Percentiles rank a stretch among this genome's conserved stretches.
phyloP scores from a whole-genome alignment of 1,140 invertebrate genomes.

The Diachasmimorpha longicaudata region DNA sequence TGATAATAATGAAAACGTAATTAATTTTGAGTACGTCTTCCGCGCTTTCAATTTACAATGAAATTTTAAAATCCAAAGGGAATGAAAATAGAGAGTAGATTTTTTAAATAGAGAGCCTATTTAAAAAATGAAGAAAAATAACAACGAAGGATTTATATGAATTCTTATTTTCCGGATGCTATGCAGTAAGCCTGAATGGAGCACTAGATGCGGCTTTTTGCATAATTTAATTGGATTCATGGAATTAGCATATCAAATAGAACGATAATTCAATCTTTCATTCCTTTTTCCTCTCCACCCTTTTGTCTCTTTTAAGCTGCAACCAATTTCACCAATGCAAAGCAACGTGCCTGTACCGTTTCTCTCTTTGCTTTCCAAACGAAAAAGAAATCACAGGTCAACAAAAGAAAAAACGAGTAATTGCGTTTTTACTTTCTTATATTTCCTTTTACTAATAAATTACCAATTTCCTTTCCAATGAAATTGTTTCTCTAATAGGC shows the following conservation, averaged over 20 bases:
- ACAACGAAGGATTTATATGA: not conserved
- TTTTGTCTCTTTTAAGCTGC: not conserved
- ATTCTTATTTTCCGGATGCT: not conserved
- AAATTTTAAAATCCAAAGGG: not conserved
- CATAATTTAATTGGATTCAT: slow-evolving; percentile 30
- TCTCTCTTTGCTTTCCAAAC: not conserved
- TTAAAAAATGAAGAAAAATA: not conserved
- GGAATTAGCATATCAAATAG: slow-evolving; percentile 26
- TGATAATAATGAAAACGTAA: not conserved
- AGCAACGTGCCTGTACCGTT: not conserved
- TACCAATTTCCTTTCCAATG: not conserved
- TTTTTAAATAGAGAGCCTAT: not conserved
- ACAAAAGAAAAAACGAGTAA: not conserved
- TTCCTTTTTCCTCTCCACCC: not conserved
- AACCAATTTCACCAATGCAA: not conserved
- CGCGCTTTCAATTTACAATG: not conserved
- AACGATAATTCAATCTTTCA: slow-evolving; percentile 20
- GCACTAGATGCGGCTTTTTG: slow-evolving; percentile 20
- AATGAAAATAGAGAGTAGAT: not conserved
- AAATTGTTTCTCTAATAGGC: too few relatives aligned
- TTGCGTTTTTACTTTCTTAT: not conserved
- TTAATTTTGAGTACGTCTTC: not conserved
- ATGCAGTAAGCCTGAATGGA: not conserved
- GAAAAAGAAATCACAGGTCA: not conserved
- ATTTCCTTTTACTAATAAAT: not conserved